Evolutionary conservation across 2,888 invertebrate genomes (phyloP).

Genomic region (Dioctria rufipes): DNA sequence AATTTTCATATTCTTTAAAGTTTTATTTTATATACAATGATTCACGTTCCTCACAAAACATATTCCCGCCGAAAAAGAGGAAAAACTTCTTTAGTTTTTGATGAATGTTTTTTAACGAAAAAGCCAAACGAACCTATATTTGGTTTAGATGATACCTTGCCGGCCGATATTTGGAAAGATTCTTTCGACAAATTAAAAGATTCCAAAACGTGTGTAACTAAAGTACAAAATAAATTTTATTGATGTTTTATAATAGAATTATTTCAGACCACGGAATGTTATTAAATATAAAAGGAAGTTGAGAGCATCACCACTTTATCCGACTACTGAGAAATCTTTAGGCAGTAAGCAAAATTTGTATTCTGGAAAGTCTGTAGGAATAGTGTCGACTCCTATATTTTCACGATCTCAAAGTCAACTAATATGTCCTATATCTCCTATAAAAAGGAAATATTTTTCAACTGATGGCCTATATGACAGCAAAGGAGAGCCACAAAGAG

Average conservation of each 20-base stretch:
- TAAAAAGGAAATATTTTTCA: not conserved
- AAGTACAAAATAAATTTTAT: not conserved
- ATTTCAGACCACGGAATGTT: not conserved
- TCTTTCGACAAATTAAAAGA: conserved; percentile 64
- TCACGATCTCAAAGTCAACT: not conserved
- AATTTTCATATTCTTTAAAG: not conserved
- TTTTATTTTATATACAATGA: conserved; percentile 5
- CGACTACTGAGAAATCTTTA: too few relatives aligned
- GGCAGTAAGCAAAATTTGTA: too few relatives aligned
- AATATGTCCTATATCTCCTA: conserved; percentile 5
- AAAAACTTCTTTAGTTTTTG: not conserved
- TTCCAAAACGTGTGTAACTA: not conserved
- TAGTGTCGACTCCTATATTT: conserved; percentile 18
- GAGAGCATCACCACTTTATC: not conserved
- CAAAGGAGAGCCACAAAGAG: not conserved
- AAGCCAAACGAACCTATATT: conserved; percentile 5
- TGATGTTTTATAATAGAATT: too few relatives aligned
- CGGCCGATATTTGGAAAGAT: conserved; percentile 67
- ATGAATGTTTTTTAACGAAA: not conserved
- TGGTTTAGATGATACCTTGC: conserved; percentile 63
- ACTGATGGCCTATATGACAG: conserved; percentile 5
- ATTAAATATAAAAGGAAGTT: not conserved
- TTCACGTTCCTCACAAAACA: conserved; percentile 3
- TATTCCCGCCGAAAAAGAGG: conserved; percentile 21
- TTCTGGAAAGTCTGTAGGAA: not conserved